These are phyloP conservation scores for Cosmia trapezina DNA, from an alignment of 2,888 invertebrate species.

Conservation along the genomic window DNA sequence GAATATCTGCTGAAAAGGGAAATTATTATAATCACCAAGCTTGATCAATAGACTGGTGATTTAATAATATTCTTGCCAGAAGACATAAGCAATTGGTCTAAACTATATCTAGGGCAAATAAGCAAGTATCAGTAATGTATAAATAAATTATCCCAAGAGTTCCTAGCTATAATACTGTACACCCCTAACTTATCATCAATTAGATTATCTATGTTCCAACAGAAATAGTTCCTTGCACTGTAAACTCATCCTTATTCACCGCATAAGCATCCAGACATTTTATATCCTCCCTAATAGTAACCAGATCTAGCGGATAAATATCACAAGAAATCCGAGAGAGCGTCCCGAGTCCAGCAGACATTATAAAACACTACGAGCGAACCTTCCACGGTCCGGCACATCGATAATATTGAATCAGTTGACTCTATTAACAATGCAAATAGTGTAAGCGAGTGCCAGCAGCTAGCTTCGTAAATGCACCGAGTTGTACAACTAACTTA, in stretches of 20 bases:
- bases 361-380: constrained; percentile 69
- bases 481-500: constrained; percentile 68
- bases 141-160: neutral
- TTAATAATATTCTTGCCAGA: neutral
- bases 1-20: neutral
- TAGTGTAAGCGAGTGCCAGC: constrained; percentile 79
- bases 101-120: no score
- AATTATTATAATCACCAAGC: neutral
- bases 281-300: constrained; percentile 5
- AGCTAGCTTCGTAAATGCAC: constrained; percentile 83
- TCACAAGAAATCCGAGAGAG: constrained; percentile 27
- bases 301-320: constrained; percentile 38
- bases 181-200: neutral
- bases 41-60: neutral
- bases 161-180: neutral
- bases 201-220: neutral
- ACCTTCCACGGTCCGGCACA: constrained; percentile 70
- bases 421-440: constrained; percentile 87
- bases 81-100: no score
- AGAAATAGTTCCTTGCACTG: constrained; percentile 10
- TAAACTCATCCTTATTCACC: constrained; percentile 7
- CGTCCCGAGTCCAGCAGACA: constrained; percentile 41
- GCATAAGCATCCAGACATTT: constrained; percentile 26
- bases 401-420: constrained; percentile 86
- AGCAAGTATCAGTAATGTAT: neutral